phyloP scores from a whole-genome alignment of 2,888 invertebrate genomes.

The Drosophila differens region DNA sequence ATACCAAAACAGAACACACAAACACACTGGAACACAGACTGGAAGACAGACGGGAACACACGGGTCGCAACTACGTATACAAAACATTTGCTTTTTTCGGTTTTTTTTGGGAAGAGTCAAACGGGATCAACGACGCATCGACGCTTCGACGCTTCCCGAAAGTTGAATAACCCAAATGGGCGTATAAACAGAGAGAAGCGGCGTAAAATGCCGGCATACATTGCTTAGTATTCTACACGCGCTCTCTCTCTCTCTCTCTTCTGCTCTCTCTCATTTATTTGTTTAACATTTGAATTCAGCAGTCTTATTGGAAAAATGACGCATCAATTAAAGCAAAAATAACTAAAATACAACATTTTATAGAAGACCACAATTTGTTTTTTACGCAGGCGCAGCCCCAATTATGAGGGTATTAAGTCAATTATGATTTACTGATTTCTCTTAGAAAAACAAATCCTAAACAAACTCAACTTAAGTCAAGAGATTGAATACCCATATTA shows the following conservation, averaged over 20 bases:
- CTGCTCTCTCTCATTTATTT: conserved; percentile 14
- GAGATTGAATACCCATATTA: not conserved
- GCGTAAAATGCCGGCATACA: conserved; percentile 53
- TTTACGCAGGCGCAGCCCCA: conserved; percentile 24
- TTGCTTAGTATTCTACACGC: conserved; percentile 18
- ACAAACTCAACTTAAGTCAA: not conserved
- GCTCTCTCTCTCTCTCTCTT: not conserved
- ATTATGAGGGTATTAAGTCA: not conserved
- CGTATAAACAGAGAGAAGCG: conserved; percentile 63
- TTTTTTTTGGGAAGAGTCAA: conserved; percentile 64
- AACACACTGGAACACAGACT: conserved; percentile 17
- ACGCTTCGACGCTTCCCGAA: conserved; percentile 67
- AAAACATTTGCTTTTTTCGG: conserved; percentile 28
- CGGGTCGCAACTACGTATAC: conserved; percentile 24
- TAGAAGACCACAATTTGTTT: conserved; percentile 1
- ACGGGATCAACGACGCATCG: conserved; percentile 74
- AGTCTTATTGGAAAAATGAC: conserved; percentile 48
- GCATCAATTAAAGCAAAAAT: conserved; percentile 14
- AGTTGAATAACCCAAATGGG: conserved; percentile 80
- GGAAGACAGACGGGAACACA: conserved; percentile 15
- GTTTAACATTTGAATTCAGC: conserved; percentile 41
- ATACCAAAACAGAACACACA: conserved; percentile 43
- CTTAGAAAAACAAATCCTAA: not conserved
- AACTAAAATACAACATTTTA: conserved; percentile 25
- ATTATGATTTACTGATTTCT: not conserved